Base-by-base conservation (phyloP, 2,888 invertebrate species). In the Drosophila melanosoma region DNA sequence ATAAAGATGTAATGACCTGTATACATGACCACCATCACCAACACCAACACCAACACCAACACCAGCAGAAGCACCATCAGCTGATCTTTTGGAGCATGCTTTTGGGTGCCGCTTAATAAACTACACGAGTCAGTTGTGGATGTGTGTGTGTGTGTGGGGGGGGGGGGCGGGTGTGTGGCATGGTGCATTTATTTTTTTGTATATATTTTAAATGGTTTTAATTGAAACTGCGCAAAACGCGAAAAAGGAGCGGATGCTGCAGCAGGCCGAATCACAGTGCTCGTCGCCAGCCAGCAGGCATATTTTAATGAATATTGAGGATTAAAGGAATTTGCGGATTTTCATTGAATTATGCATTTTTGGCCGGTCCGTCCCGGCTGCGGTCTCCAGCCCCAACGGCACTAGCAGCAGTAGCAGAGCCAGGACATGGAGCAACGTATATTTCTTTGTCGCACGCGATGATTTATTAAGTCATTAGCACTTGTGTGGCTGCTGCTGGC, bases 301-400 rank as follows among this genome's bases (percentile, higher is more conserved):
- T 86, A 88, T 90, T 92, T 91, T 93, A 93, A 93, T 92, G 92
- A 93, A 92, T 93, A 92, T 92, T 91, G 91, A 91, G 92, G 92
- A 92, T 92, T 92, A 92, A 92, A 92, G 92, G 92, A 92, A 93
- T 93, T 92, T 88, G 92, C 84, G 92, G 92, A 92, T 92, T 92
- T 92, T 91, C 91, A 92, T 92, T 92, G 91, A 93, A 93, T 93
- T 92, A 93, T 91, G 89, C 85, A 91, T 89, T 90, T 90, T 89
- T 86, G 79, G 79, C 76, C 78, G 65, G 76, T 90, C 86, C 87
- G 84, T 81, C 75, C 84, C 69, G 77, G 62, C 68, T 70, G 76
- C 58, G 83, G 79, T 79, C 62, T 51, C 42, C 73, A 63, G 40
- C 67, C 67, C 23, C 65, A 67, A 59, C 63, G 58, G 32, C 62